These are phyloP conservation scores for Lysiphlebus fabarum DNA, from an alignment of 1,140 invertebrate species.

Conservation along the genomic window DNA sequence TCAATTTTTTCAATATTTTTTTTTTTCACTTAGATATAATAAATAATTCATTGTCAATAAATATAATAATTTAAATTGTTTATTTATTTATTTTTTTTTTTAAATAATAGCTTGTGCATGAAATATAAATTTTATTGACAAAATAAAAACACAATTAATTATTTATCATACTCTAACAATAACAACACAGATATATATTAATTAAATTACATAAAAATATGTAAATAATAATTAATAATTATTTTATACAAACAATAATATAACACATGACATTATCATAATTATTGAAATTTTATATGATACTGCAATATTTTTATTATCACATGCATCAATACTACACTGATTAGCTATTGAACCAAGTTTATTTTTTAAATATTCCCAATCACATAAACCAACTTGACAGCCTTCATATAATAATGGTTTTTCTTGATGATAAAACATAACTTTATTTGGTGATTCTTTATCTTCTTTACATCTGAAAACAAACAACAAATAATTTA, in stretches of 20 bases:
- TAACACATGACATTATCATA: no score
- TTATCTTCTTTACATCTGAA: constrained; percentile 44
- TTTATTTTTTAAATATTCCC: constrained; percentile 51
- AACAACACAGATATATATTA: no score
- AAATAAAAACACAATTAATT: no score
- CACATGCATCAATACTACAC: constrained; percentile 39
- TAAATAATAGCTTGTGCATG: no score
- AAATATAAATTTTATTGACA: no score
- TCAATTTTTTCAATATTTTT: neutral
- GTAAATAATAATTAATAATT: no score
- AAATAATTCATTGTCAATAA: neutral
- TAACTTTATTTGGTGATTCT: constrained; percentile 47
- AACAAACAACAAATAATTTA: constrained; percentile 40
- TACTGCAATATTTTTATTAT: constrained; percentile 9
- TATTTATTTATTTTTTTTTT: no score
- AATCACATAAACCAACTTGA: constrained; percentile 55
- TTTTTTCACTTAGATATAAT: neutral
- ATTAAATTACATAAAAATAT: no score
- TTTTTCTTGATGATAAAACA: constrained; percentile 54
- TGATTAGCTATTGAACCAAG: constrained; percentile 34
- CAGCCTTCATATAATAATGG: constrained; percentile 49
- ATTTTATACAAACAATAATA: neutral
- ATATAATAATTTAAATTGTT: neutral
- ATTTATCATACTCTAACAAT: no score
- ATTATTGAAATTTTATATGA: no score